Evolutionary conservation across 2,113 vertebrate genomes (phyloP).

Genomic region (Upupa epops): DNA sequence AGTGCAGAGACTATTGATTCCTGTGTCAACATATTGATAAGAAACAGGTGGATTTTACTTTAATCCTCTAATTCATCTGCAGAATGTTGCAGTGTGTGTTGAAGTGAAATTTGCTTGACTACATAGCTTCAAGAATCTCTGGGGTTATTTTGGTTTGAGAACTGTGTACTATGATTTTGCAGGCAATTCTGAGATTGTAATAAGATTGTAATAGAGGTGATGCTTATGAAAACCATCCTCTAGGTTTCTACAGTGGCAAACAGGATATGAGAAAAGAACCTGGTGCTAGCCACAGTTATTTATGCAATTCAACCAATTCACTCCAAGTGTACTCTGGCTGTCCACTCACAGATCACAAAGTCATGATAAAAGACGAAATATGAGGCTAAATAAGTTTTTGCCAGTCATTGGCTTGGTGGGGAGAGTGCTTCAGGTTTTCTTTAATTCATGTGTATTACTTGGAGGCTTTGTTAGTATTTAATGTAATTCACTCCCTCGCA

Average conservation of each 20-base stretch:
- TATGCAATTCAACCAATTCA: background rate
- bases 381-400: background rate
- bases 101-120: background rate
- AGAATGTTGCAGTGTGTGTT: background rate
- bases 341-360: background rate
- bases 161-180: background rate
- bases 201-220: slow-evolving; percentile 25
- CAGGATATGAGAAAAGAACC: slow-evolving; percentile 2
- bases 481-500: accelerated
- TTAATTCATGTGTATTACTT: background rate
- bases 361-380: background rate
- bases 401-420: background rate
- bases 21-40: background rate
- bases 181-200: slow-evolving; percentile 5
- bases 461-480: background rate
- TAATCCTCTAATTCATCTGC: background rate
- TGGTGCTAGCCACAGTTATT: background rate
- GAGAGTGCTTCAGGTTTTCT: background rate
- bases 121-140: background rate
- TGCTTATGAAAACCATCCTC: background rate
- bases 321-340: background rate
- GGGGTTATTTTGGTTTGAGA: background rate
- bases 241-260: background rate
- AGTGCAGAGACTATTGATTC: background rate
- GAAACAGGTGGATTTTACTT: background rate